phyloP scores from a whole-genome alignment of 2,113 vertebrate species.

The Petroica traversi region DNA sequence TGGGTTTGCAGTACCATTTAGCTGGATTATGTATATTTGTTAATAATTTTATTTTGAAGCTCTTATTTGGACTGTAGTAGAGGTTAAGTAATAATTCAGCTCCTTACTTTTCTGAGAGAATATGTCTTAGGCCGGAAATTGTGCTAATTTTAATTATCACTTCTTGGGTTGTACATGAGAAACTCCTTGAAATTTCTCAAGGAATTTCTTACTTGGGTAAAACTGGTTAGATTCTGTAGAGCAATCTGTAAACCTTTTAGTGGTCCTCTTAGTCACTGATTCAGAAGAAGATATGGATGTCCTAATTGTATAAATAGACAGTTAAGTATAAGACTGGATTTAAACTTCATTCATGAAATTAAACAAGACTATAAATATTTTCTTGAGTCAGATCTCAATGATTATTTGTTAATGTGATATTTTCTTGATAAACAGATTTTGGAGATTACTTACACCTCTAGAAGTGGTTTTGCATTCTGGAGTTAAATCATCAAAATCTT shows the following conservation, averaged over 20 bases:
- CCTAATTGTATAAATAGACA: background rate
- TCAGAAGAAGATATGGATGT: background rate
- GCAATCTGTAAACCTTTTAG: background rate
- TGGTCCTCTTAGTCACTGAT: background rate
- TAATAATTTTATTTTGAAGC: background rate
- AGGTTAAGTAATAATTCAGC: background rate
- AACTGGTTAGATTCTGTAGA: background rate
- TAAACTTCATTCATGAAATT: background rate
- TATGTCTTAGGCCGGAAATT: background rate
- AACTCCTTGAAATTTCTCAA: background rate
- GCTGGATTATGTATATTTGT: background rate
- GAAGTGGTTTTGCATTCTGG: constrained; percentile 70
- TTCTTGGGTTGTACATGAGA: background rate
- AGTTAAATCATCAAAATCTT: constrained; percentile 72
- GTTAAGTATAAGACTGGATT: background rate
- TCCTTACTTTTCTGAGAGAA: background rate
- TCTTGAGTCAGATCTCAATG: background rate
- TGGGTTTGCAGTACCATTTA: background rate
- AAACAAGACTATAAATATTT: background rate
- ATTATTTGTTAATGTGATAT: background rate
- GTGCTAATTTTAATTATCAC: background rate
- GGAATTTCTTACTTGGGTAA: background rate
- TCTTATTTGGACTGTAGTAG: background rate
- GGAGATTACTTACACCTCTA: constrained; percentile 71
- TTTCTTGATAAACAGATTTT: background rate